Evolutionary conservation across 2,888 invertebrate genomes (phyloP).

Genomic region (Ectemnius cavifrons): DNA sequence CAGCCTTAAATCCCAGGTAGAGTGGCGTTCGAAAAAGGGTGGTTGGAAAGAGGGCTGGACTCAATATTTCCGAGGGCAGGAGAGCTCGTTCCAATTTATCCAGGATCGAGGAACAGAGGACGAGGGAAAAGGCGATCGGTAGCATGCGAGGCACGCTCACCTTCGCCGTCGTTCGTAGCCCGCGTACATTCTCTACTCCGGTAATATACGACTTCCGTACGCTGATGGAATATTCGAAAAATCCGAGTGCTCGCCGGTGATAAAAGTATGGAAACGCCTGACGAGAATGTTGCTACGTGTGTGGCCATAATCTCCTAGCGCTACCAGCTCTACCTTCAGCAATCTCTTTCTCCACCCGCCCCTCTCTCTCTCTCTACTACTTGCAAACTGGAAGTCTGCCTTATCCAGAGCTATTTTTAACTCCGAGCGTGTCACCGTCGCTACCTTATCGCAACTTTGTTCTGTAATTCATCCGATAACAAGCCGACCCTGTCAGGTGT

Average conservation of each 20-base stretch:
- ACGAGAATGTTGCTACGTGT: conserved; percentile 46
- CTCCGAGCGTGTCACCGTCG: background rate
- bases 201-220: conserved; percentile 73
- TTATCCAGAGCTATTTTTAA: conserved; percentile 2
- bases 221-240: conserved; percentile 76
- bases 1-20: conserved; percentile 54
- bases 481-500: background rate
- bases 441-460: conserved; percentile 3
- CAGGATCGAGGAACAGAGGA: conserved; percentile 38
- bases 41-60: conserved; percentile 20
- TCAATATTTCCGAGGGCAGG: conserved; percentile 33
- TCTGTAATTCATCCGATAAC: background rate
- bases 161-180: conserved; percentile 35
- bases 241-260: conserved; percentile 63
- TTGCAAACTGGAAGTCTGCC: background rate
- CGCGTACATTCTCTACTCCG: conserved; percentile 63
- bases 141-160: conserved; percentile 71
- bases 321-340: conserved; percentile 25
- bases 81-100: conserved; percentile 28
- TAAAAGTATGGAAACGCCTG: conserved; percentile 64
- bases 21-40: conserved; percentile 14
- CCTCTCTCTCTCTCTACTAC: background rate
- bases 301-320: conserved; percentile 28
- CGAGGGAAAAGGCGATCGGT: conserved; percentile 65
- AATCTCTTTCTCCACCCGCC: background rate